A percentile compares a stretch with the other conserved stretches of the same genome.
phyloP scores from a whole-genome alignment of 2,113 vertebrate genomes.

The Zapus hudsonius region DNA sequence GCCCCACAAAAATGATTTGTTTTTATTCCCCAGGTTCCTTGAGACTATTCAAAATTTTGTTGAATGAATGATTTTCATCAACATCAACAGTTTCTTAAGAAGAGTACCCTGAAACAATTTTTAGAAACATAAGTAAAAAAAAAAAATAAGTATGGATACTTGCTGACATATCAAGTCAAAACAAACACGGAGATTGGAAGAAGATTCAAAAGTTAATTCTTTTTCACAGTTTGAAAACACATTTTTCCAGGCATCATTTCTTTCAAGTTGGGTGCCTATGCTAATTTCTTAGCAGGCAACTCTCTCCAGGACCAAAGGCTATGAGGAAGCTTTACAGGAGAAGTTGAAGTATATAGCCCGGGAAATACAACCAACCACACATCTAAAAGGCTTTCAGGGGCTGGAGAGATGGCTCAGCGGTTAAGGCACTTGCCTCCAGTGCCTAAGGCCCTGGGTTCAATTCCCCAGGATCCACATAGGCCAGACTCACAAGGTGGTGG shows the following conservation, averaged over 20 bases:
- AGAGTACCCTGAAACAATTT: neutral
- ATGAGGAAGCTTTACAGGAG: conserved; percentile 24
- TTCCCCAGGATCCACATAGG: no score
- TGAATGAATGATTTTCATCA: conserved; percentile 49
- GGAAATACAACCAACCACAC: conserved; percentile 38
- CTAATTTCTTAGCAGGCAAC: conserved; percentile 49
- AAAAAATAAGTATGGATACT: neutral
- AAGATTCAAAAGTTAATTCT: neutral
- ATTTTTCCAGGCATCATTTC: conserved; percentile 37
- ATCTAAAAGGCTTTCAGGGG: conserved; percentile 49
- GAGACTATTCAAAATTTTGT: neutral
- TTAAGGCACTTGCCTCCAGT: no score
- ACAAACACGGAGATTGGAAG: conserved; percentile 6
- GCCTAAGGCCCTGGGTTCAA: no score
- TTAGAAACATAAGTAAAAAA: neutral
- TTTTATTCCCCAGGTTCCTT: neutral
- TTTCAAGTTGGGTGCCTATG: conserved; percentile 43
- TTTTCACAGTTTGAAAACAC: conserved; percentile 24
- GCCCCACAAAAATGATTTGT: neutral
- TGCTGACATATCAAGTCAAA: neutral
- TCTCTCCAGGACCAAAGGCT: conserved; percentile 33
- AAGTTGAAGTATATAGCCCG: conserved; percentile 39
- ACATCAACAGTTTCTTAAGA: neutral
- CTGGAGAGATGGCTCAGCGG: no score
- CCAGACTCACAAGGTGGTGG: no score